Evolutionary conservation across 2,888 invertebrate genomes (phyloP).

Genomic region (Molorchus minor): DNA sequence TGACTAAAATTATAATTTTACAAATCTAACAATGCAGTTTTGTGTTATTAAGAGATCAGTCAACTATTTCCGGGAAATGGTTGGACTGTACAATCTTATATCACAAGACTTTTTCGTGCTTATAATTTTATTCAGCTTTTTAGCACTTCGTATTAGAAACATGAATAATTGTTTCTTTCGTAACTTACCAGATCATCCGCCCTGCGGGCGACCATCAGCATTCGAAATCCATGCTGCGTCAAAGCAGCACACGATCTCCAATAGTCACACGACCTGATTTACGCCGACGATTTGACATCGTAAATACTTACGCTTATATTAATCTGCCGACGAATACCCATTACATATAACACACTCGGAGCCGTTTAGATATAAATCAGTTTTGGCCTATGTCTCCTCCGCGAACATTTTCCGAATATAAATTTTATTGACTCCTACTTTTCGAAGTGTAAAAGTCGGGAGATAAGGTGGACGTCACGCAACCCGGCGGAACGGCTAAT

Average conservation of each 20-base stretch:
- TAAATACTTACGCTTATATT: too few species aligned
- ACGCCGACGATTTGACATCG: constrained; percentile 16
- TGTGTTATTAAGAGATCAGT: too few species aligned
- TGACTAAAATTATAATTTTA: too few species aligned
- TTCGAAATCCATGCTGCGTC: constrained; percentile 29
- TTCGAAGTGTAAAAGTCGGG: constrained; percentile 28
- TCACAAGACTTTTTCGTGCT: too few species aligned
- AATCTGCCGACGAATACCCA: constrained; percentile 14
- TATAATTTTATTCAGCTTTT: too few species aligned
- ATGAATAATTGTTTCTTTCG: too few species aligned
- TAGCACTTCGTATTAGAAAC: too few species aligned
- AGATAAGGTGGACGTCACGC: constrained; percentile 29
- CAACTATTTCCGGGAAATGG: too few species aligned
- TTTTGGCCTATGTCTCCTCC: constrained; percentile 17
- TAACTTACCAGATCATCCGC: constrained; percentile 1
- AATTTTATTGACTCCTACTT: constrained; percentile 27
- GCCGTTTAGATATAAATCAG: constrained; percentile 21
- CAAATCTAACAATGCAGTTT: too few species aligned
- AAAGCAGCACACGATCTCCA: neutral
- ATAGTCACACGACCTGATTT: constrained; percentile 19
- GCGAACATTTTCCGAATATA: constrained; percentile 16
- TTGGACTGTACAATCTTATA: too few species aligned
- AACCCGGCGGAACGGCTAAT: constrained; percentile 38
- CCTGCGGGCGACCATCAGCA: neutral
- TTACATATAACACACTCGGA: constrained; percentile 7